Evolutionary conservation across 2,888 invertebrate species (phyloP).

Genomic region (Teleiodes luculella): DNA sequence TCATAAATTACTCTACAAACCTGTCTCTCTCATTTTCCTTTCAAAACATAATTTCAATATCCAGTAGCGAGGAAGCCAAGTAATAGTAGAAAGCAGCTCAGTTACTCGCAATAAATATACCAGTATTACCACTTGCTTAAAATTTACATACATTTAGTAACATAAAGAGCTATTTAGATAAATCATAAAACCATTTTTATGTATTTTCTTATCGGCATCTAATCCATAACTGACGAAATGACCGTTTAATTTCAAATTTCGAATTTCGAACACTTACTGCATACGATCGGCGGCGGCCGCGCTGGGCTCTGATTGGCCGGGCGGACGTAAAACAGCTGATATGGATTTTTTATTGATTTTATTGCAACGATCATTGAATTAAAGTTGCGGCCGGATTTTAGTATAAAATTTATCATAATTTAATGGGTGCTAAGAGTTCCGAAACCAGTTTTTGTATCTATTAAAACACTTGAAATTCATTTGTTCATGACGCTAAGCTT

Average conservation of each 20-base stretch:
- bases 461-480: not conserved
- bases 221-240: conserved; percentile 20
- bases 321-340: conserved; percentile 31
- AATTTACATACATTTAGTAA: conserved; percentile 3
- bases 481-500: not conserved
- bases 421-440: conserved; percentile 8
- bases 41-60: conserved; percentile 4
- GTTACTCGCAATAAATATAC: conserved; percentile 4
- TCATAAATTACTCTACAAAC: not conserved
- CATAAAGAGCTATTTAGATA: not conserved
- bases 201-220: conserved; percentile 2
- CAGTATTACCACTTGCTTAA: not conserved
- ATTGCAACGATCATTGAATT: conserved; percentile 33
- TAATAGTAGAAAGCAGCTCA: conserved; percentile 4
- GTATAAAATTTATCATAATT: conserved; percentile 29
- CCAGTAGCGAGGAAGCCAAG: conserved; percentile 3
- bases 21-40: not conserved
- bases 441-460: not conserved
- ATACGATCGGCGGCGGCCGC: not conserved
- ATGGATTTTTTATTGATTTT: conserved; percentile 32
- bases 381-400: conserved; percentile 32
- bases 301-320: conserved; percentile 30
- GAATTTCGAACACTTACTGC: conserved; percentile 4
- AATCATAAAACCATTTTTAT: not conserved
- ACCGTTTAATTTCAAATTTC: conserved; percentile 21